Conservation (phyloP, 2,888 invertebrate genomes). For the Leucozona laternaria region DNA sequence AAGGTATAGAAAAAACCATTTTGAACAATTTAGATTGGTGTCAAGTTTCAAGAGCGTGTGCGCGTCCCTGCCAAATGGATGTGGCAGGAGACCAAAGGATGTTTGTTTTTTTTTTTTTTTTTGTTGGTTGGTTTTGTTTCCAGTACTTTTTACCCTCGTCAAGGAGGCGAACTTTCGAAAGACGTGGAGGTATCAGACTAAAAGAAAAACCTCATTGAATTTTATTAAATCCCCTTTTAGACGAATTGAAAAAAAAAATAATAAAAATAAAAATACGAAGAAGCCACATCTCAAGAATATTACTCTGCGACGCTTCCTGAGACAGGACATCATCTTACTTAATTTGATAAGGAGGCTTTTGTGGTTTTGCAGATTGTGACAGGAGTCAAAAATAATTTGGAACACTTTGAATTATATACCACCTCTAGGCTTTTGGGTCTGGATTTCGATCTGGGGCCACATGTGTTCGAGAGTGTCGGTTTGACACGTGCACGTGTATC, state of each 20-base stretch:
- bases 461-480: conserved; percentile 67
- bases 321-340: conserved; percentile 72
- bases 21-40: conserved; percentile 75
- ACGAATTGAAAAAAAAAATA: conserved; percentile 68
- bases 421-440: not conserved
- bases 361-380: conserved; percentile 72
- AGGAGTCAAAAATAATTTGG: conserved; percentile 67
- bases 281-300: conserved; percentile 56
- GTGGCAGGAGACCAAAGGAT: conserved; percentile 57
- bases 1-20: conserved; percentile 66
- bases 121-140: not conserved
- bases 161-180: conserved; percentile 63
- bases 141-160: conserved; percentile 61
- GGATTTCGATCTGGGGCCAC: conserved; percentile 30
- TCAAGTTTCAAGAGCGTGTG: conserved; percentile 75
- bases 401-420: conserved; percentile 57
- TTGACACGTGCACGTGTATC: conserved; percentile 78
- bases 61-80: conserved; percentile 69
- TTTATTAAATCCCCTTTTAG: conserved; percentile 75
- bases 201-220: conserved; percentile 69
- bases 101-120: conserved; percentile 19
- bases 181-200: conserved; percentile 50
- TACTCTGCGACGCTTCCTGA: conserved; percentile 33
- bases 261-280: conserved; percentile 22
- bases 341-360: conserved; percentile 75